These are phyloP conservation scores for Zaprionus ghesquierei DNA, from an alignment of 1,140 invertebrate genomes.

Conservation along the genomic window DNA sequence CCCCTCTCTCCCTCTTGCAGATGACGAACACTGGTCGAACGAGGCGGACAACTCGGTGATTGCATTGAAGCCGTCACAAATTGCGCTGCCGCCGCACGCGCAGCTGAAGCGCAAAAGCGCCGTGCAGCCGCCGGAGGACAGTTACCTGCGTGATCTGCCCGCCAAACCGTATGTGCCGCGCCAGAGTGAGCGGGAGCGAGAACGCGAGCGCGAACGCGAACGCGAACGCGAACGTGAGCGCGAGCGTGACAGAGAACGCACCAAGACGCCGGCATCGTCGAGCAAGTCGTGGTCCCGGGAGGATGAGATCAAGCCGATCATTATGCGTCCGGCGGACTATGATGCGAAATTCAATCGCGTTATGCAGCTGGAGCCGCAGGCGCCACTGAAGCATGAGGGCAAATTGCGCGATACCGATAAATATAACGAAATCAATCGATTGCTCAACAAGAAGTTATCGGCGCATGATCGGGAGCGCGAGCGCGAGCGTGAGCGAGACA, in stretches of 20 bases:
- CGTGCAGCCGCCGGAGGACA: conserved; percentile 77
- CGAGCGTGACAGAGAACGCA: conserved; percentile 38
- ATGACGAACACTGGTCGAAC: conserved; percentile 80
- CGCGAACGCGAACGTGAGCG: no score
- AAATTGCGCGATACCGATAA: conserved; percentile 70
- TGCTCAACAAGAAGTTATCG: conserved; percentile 73
- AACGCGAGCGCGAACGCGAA: no score
- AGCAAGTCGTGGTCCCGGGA: conserved; percentile 68
- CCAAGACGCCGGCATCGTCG: conserved; percentile 58
- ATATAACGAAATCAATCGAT: conserved; percentile 74
- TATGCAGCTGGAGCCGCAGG: conserved; percentile 64
- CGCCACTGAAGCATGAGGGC: conserved; percentile 1
- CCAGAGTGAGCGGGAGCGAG: conserved; percentile 38
- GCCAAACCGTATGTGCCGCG: conserved; percentile 74
- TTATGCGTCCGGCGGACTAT: conserved; percentile 77
- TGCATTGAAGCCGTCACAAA: conserved; percentile 75
- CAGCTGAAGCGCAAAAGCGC: conserved; percentile 73
- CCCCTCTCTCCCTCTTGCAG: conserved; percentile 16
- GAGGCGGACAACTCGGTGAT: conserved; percentile 81
- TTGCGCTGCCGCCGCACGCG: conserved; percentile 61
- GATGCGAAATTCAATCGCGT: conserved; percentile 80
- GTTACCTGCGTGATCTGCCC: conserved; percentile 73
- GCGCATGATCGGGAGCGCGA: conserved; percentile 46
- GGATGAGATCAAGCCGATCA: conserved; percentile 78
- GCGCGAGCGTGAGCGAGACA: conserved; percentile 1